Evolutionary conservation across 2,888 invertebrate species (phyloP), one percentile per base, ranked within the genome.

Genomic region (Hirtodrosophila duncani): DNA sequence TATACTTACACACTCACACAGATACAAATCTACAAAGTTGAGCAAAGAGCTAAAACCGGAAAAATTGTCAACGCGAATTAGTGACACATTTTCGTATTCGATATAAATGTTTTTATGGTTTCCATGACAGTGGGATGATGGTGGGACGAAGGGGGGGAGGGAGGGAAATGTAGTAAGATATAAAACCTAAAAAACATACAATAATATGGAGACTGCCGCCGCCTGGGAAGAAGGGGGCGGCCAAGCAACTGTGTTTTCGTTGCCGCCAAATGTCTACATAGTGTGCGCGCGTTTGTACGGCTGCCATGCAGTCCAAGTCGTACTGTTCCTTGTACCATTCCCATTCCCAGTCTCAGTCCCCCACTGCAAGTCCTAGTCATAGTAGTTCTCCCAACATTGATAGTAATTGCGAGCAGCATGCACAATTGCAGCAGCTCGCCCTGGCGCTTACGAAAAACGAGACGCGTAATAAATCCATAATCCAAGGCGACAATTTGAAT

Each of bases 391-490:
- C 48, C 51, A 36, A 52, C 69, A 68, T 57, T 72, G 79, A 78
- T 78, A 78, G 79, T 72, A 78, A 72, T 72, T 72, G 71, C 78
- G 38, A 63, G 61, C 70, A 78, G 66, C 71, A 78, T 74, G 79
- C 71, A 72, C 79, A 70, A 78, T 74, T 74, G 71, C 75, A 69
- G 79, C 60, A 34, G n/a, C 21, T 34, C 20, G 62, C 72, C 52
- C 72, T 62, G 72, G 44, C 64, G 71, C 69, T 68, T 65, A 65
- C 72, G 53, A 77, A 63, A 59, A 78, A 65, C 67, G 79, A 72
- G 79, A 70, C 75, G 72, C 72, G 80, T 72, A 75, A 75, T 80
- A 75, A 80, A 75, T 80, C 75, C 75, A 75, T 80, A 75, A 75
- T 80, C 75, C 77, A 49, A 75, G 77, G 77, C 80, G 75, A 77